These are phyloP conservation scores for Blera fallax DNA, from an alignment of 2,888 invertebrate genomes.

Conservation along the genomic window DNA sequence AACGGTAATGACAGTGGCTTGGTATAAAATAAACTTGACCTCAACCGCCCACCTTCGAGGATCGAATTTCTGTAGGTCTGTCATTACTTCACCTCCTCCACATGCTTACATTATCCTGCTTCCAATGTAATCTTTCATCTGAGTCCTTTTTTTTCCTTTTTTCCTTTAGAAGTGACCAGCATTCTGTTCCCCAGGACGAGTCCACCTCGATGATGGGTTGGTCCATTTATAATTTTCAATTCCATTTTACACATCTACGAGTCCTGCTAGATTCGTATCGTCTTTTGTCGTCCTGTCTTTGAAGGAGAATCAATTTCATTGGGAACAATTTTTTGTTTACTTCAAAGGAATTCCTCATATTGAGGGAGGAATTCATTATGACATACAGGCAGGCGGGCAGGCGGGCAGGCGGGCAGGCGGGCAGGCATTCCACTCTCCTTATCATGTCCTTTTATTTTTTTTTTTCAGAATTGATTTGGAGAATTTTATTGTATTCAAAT, in stretches of 20 bases:
- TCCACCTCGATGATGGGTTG: neutral
- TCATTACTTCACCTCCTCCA: neutral
- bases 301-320: neutral
- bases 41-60: neutral
- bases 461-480: no score
- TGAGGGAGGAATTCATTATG: neutral
- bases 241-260: neutral
- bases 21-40: neutral
- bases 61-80: no score
- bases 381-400: neutral
- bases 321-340: neutral
- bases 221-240: neutral
- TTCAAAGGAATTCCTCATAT: neutral
- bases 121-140: neutral
- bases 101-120: neutral
- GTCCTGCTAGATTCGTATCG: neutral
- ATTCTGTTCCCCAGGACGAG: neutral
- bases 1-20: neutral
- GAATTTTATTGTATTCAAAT: conserved; percentile 7
- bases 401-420: no score
- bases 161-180: neutral
- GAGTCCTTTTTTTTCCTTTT: neutral
- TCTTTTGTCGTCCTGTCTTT: neutral
- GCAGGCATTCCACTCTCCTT: neutral
- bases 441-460: neutral